Conservation (phyloP, 1,140 invertebrate genomes). For the Drosophila simulans region DNA sequence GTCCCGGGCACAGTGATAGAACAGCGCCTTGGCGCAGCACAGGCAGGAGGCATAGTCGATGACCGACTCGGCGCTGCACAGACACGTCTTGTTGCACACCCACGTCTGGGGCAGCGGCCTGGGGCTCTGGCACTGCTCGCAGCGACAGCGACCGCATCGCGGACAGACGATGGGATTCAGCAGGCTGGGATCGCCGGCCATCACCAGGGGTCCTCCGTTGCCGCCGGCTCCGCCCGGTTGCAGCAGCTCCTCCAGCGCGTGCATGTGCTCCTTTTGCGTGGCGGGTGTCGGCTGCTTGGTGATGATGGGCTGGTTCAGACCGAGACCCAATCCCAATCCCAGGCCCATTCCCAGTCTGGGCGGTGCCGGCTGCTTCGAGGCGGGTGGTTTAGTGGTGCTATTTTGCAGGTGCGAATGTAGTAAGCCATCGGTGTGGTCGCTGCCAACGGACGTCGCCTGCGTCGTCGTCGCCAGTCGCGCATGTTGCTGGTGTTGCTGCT, state of each 20-base stretch:
- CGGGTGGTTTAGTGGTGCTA: conserved; percentile 55
- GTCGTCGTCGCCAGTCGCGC: conserved; percentile 61
- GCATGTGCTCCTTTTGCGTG: conserved; percentile 85
- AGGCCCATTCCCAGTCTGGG: neutral
- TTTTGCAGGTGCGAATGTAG: conserved; percentile 79
- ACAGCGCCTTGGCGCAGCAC: conserved; percentile 96
- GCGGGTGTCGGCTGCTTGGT: conserved; percentile 86
- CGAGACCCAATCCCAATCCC: conserved; percentile 30
- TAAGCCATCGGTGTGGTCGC: conserved; percentile 75
- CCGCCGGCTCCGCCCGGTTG: conserved; percentile 38
- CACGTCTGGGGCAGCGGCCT: conserved; percentile 93
- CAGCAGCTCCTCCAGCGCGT: conserved; percentile 69
- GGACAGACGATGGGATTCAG: conserved; percentile 91
- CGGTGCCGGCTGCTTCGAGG: conserved; percentile 54
- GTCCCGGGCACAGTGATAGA: conserved; percentile 95
- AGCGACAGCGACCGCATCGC: conserved; percentile 93
- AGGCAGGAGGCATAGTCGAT: conserved; percentile 96
- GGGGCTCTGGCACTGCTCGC: conserved; percentile 93
- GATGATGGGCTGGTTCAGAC: conserved; percentile 80
- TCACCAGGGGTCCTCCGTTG: conserved; percentile 58
- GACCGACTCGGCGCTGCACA: conserved; percentile 93
- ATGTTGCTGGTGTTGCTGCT: conserved; percentile 50
- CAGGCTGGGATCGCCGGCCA: conserved; percentile 65
- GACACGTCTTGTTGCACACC: conserved; percentile 94
- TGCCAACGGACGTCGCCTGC: conserved; percentile 49